A percentile compares a stretch with the other conserved stretches of the same genome.
Conservation (phyloP, 2,888 invertebrate genomes). For the Criorhina ranunculi region DNA sequence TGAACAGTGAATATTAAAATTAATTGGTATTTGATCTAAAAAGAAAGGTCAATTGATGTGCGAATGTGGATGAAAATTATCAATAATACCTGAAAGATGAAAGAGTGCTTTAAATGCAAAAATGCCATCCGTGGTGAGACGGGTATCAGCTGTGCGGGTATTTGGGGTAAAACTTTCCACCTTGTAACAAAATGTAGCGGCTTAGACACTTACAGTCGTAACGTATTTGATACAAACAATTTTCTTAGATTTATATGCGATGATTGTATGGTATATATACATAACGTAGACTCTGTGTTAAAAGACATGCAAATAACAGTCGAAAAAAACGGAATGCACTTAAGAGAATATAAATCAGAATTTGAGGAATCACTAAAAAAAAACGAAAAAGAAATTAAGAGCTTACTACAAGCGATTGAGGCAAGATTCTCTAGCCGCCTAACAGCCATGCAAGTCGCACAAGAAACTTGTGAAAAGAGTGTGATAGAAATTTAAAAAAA, state of each 20-base stretch:
- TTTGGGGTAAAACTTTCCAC: slow-evolving; percentile 10
- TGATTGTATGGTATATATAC: slow-evolving; percentile 30
- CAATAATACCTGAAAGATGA: background rate
- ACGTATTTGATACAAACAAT: background rate
- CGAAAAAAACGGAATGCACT: background rate
- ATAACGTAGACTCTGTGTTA: slow-evolving; percentile 20
- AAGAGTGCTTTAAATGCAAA: slow-evolving; percentile 21
- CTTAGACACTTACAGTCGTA: background rate
- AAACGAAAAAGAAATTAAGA: slow-evolving; percentile 25
- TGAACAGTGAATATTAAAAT: too few relatives aligned
- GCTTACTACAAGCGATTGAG: slow-evolving; percentile 1
- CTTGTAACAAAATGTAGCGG: slow-evolving; percentile 13
- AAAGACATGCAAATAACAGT: slow-evolving; percentile 5
- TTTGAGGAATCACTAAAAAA: slow-evolving; percentile 21
- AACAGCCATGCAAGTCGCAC: background rate
- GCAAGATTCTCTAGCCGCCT: background rate
- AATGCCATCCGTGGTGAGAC: slow-evolving; percentile 17
- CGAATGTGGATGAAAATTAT: too few relatives aligned
- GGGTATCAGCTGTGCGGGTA: slow-evolving; percentile 2
- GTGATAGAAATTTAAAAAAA: slow-evolving; percentile 22
- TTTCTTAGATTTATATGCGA: slow-evolving; percentile 10
- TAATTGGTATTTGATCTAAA: too few relatives aligned
- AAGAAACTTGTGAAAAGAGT: slow-evolving; percentile 10
- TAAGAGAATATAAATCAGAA: slow-evolving; percentile 21
- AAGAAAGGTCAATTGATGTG: too few relatives aligned